Percentiles rank a stretch among this genome's conserved stretches.
Evolutionary conservation across 30 jellyfish, hydroid and myxozoan species (phyloP).

Genomic region (Catostylus mosaicus): DNA sequence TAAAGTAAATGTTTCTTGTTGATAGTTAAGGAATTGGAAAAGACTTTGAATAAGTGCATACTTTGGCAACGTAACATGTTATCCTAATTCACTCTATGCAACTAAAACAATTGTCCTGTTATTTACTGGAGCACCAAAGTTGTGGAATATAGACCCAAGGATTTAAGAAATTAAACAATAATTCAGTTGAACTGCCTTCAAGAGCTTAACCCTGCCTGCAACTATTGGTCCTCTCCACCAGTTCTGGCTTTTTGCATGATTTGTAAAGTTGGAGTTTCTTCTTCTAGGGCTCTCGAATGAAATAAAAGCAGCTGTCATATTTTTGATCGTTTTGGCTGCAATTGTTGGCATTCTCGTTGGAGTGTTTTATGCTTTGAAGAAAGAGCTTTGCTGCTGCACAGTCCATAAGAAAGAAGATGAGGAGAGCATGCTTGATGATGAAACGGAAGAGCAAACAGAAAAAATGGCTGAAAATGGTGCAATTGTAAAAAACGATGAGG

Average conservation of each 20-base stretch:
- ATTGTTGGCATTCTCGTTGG: constrained; percentile 64
- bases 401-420: constrained; percentile 71
- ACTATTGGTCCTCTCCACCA: not conserved
- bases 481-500: not conserved
- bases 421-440: constrained; percentile 71
- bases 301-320: constrained; percentile 79
- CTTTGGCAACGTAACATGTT: no score
- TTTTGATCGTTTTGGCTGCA: constrained; percentile 59
- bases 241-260: not conserved
- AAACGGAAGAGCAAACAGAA: constrained; percentile 19
- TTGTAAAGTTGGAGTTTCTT: not conserved
- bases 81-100: no score
- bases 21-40: no score
- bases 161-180: not conserved
- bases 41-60: no score
- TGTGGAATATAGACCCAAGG: not conserved
- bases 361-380: constrained; percentile 66
- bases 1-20: no score
- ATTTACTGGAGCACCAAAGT: no score
- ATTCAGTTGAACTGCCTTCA: not conserved
- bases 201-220: not conserved
- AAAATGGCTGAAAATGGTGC: constrained; percentile 1
- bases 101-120: no score
- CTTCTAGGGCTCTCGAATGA: constrained; percentile 56
- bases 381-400: constrained; percentile 72